These are phyloP conservation scores for Scartelaos histophorus DNA, from an alignment of 2,113 vertebrate species.

Conservation along the genomic window DNA sequence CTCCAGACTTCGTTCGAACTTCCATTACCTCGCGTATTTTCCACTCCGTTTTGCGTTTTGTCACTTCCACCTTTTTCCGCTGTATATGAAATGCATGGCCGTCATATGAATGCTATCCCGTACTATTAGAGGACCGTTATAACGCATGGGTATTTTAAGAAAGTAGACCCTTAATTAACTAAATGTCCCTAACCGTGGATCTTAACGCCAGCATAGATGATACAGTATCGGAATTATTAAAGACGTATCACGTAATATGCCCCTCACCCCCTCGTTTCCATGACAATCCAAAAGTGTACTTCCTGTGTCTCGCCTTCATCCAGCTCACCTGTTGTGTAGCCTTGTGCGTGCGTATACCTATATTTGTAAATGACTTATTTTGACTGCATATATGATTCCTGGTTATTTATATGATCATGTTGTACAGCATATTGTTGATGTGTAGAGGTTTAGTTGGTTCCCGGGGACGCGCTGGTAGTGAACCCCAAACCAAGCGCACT, in stretches of 20 bases:
- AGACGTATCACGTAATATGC: background rate
- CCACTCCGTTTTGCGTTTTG: background rate
- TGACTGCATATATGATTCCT: constrained; percentile 35
- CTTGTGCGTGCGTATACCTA: constrained; percentile 36
- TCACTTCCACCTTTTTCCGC: background rate
- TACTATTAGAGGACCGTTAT: background rate
- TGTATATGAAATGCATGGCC: constrained; percentile 21
- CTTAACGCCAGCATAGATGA: constrained; percentile 8
- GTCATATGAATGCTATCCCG: constrained; percentile 11
- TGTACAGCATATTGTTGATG: constrained; percentile 57
- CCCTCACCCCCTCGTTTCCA: constrained; percentile 1
- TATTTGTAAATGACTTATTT: constrained; percentile 38
- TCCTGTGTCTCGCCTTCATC: constrained; percentile 9
- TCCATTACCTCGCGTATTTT: background rate
- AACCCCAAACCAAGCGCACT: background rate
- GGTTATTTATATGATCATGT: constrained; percentile 57
- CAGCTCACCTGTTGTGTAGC: constrained; percentile 24
- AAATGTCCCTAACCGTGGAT: background rate
- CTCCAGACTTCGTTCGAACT: background rate
- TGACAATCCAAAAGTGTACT: constrained; percentile 18
- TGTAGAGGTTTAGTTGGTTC: constrained; percentile 43
- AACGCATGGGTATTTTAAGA: constrained; percentile 19
- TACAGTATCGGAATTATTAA: background rate
- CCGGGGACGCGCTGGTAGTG: constrained; percentile 7
- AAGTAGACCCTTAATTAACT: constrained; percentile 1